Conservation (phyloP, 2,797 vertebrate species). For the Cyprinella venusta region DNA sequence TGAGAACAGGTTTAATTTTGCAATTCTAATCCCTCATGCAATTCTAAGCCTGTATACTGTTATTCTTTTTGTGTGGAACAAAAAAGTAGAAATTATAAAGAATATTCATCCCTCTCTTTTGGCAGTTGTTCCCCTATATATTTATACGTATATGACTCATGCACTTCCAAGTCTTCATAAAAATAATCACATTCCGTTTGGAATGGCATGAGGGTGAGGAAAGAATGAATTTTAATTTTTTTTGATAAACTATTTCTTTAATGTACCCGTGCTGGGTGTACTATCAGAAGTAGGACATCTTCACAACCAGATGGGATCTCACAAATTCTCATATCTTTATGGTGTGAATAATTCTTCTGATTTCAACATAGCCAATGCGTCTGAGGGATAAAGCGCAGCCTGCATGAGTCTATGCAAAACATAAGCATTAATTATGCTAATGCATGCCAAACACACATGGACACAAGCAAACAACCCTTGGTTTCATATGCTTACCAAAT, state of each 20-base stretch:
- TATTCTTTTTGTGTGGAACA: neutral
- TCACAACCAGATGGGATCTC: neutral
- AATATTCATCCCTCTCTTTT: neutral
- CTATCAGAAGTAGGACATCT: neutral
- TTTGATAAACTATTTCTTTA: neutral
- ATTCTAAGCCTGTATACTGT: neutral
- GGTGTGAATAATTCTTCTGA: slow-evolving; percentile 44
- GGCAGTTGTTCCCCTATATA: too few relatives aligned
- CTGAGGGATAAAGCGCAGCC: neutral
- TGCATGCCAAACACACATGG: slow-evolving; percentile 16
- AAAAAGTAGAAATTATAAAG: neutral
- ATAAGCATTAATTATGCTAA: slow-evolving; percentile 48
- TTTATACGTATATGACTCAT: neutral
- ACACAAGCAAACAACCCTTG: slow-evolving; percentile 25
- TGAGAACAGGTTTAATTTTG: too few relatives aligned
- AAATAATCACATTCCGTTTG: neutral
- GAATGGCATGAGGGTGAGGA: neutral
- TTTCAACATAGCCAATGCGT: slow-evolving; percentile 33
- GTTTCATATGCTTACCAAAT: slow-evolving; percentile 38
- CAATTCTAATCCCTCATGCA: neutral
- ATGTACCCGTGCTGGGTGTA: neutral
- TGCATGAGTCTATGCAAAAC: slow-evolving; percentile 50
- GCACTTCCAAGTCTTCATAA: neutral
- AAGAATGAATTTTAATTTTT: neutral
- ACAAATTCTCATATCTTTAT: slow-evolving; percentile 26